Evolutionary conservation across 2,797 vertebrate genomes (phyloP).

Genomic region (Myotis planiceps): DNA sequence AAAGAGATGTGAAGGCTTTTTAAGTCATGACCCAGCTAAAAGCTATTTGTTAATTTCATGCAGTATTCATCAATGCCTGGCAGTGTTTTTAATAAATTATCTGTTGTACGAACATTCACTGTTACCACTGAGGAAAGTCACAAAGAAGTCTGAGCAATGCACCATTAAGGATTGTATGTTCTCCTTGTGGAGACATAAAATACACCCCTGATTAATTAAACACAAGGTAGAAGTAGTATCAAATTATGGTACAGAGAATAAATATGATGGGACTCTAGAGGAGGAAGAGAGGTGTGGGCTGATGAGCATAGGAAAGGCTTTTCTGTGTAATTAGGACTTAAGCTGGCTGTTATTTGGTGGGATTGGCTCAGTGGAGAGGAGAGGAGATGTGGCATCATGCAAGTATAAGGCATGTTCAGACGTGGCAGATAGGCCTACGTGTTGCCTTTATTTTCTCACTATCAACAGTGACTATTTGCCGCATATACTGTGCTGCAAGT

Average conservation of each 20-base stretch:
- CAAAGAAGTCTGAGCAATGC: background rate
- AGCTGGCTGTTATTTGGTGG: background rate
- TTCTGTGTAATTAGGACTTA: background rate
- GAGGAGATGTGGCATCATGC: background rate
- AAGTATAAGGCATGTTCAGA: background rate
- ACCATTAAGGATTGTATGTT: background rate
- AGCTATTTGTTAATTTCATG: constrained; percentile 9
- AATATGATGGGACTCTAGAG: background rate
- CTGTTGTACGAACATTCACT: background rate
- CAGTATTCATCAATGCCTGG: background rate
- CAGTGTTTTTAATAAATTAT: background rate
- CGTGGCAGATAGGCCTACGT: background rate
- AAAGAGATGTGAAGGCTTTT: background rate
- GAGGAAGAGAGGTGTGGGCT: background rate
- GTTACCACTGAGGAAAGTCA: background rate
- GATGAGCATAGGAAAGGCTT: background rate
- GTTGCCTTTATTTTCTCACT: constrained; percentile 5
- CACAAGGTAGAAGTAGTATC: background rate
- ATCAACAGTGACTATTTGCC: constrained; percentile 26
- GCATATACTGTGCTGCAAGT: background rate
- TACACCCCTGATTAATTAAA: background rate
- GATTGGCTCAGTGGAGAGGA: background rate
- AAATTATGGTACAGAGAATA: background rate
- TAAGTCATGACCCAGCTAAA: background rate
- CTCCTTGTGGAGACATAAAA: constrained; percentile 4